Percentiles rank a stretch among this genome's conserved stretches.
phyloP scores from a whole-genome alignment of 64 coral and sea anemone genomes.

The Actinia tenebrosa region DNA sequence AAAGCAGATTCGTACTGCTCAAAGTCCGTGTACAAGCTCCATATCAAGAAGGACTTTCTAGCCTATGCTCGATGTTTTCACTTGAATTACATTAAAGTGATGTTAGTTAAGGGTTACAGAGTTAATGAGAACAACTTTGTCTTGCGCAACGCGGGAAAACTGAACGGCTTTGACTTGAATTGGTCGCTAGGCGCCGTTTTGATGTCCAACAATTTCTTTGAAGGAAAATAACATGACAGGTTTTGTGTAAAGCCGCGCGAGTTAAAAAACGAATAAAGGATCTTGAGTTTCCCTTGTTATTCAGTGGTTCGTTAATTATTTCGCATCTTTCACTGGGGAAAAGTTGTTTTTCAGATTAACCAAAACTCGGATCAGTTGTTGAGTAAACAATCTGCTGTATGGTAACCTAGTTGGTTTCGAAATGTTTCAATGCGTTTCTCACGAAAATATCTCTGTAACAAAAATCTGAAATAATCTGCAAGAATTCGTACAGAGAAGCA shows the following conservation, averaged over 20 bases:
- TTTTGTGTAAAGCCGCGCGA: background rate
- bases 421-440: too few relatives aligned
- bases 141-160: background rate
- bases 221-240: background rate
- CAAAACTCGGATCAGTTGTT: too few relatives aligned
- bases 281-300: too few relatives aligned
- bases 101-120: constrained; percentile 26
- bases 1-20: background rate
- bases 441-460: too few relatives aligned
- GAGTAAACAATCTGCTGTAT: too few relatives aligned
- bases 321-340: too few relatives aligned
- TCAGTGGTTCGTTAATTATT: too few relatives aligned
- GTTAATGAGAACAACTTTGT: background rate
- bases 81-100: constrained; percentile 32
- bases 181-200: constrained; percentile 25
- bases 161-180: constrained; percentile 35
- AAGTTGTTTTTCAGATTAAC: too few relatives aligned
- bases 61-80: constrained; percentile 27
- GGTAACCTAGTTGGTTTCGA: too few relatives aligned
- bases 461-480: too few relatives aligned
- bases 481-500: too few relatives aligned
- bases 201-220: background rate
- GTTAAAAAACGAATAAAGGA: background rate
- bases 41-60: background rate
- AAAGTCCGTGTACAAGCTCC: background rate